Conservation (phyloP, 2,113 vertebrate species). For the Pomatostomus ruficeps region DNA sequence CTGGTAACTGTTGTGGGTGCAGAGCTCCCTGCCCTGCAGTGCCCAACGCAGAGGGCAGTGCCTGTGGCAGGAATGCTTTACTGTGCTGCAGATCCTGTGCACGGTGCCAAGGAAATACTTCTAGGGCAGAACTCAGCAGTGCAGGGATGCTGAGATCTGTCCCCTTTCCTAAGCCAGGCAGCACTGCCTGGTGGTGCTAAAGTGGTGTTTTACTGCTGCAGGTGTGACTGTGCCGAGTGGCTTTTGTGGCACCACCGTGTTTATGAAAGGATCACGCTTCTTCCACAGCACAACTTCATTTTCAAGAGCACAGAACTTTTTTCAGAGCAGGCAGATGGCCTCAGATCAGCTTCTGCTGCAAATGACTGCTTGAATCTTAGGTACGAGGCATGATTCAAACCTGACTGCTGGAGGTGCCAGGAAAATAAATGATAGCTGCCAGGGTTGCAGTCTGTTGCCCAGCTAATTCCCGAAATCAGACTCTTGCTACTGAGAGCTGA, state of each 20-base stretch:
- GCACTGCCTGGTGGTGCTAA: neutral
- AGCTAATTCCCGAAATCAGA: slow-evolving; percentile 5
- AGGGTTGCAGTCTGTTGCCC: slow-evolving; percentile 33
- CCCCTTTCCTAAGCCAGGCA: neutral
- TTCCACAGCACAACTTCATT: neutral
- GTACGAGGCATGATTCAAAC: slow-evolving; percentile 22
- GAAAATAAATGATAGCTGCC: slow-evolving; percentile 2
- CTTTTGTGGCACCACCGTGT: neutral
- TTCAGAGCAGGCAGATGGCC: slow-evolving; percentile 37
- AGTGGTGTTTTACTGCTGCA: neutral
- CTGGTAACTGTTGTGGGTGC: neutral
- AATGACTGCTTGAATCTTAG: neutral
- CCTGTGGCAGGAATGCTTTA: neutral
- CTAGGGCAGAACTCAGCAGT: neutral
- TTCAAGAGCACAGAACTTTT: neutral
- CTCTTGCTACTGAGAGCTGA: neutral
- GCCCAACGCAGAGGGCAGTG: neutral
- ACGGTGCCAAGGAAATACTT: neutral
- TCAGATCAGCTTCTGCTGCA: slow-evolving; percentile 5
- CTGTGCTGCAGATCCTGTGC: neutral
- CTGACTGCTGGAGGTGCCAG: slow-evolving; percentile 38
- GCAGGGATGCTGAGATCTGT: rapidly evolving
- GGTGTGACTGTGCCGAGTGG: neutral
- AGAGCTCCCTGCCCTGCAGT: neutral
- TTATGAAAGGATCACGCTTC: neutral